A percentile compares a stretch with the other conserved stretches of the same genome.
phyloP scores from a whole-genome alignment of 2,888 invertebrate species.

The Epistrophella euchroma region DNA sequence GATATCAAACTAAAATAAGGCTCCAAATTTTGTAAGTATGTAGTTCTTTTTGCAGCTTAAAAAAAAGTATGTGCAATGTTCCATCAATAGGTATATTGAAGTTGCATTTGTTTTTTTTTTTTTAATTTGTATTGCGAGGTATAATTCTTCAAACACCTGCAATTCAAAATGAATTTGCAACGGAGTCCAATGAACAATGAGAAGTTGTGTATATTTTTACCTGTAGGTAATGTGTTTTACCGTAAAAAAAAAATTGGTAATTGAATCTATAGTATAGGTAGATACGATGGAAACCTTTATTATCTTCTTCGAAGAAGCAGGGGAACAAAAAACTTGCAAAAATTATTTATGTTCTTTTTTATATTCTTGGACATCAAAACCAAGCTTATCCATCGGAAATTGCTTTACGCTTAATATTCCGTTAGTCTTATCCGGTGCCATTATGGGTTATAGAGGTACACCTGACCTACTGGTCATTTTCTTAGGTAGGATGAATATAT shows the following conservation, averaged over 20 bases:
- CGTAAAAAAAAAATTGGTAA: conserved; percentile 6
- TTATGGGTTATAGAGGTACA: background rate
- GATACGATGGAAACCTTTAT: background rate
- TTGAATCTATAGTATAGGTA: too few species aligned
- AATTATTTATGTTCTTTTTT: background rate
- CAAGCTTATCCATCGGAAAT: conserved; percentile 17
- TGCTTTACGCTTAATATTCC: background rate
- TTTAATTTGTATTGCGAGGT: too few species aligned
- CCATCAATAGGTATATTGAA: too few species aligned
- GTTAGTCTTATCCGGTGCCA: conserved; percentile 24
- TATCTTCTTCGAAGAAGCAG: background rate
- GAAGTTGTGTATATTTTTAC: background rate
- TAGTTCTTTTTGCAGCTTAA: too few species aligned
- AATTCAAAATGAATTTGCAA: background rate
- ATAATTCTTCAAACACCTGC: background rate
- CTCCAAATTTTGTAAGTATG: too few species aligned
- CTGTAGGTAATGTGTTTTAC: background rate
- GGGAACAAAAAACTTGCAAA: background rate
- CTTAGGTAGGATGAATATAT: background rate
- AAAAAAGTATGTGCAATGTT: too few species aligned
- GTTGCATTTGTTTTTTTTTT: too few species aligned
- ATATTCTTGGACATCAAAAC: background rate
- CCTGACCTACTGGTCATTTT: background rate
- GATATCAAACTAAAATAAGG: too few species aligned
- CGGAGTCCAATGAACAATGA: background rate